phyloP scores from a whole-genome alignment of 2,113 vertebrate species.

The Poeciliopsis turrubarensis region DNA sequence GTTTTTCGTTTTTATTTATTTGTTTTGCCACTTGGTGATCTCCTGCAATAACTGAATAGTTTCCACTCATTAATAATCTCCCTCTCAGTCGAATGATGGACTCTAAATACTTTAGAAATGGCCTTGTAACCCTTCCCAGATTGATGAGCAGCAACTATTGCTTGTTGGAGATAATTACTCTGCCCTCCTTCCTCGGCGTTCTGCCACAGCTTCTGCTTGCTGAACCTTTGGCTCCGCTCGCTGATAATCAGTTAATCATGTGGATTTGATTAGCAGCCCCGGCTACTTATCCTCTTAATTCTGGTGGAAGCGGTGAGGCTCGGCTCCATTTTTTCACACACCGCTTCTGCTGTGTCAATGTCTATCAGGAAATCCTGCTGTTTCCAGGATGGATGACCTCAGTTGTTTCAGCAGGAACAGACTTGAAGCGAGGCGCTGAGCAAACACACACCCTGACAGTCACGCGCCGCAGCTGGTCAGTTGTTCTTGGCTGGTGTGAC shows the following conservation, averaged over 20 bases:
- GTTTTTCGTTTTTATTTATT: too few relatives aligned
- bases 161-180: not conserved
- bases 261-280: not conserved
- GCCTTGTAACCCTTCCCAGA: not conserved
- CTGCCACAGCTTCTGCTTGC: not conserved
- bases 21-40: not conserved
- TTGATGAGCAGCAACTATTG: not conserved
- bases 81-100: not conserved
- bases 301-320: not conserved
- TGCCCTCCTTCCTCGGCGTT: not conserved
- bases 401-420: constrained; percentile 36
- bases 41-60: not conserved
- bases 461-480: constrained; percentile 24
- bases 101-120: not conserved
- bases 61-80: not conserved
- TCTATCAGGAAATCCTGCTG: constrained; percentile 36
- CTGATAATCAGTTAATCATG: not conserved
- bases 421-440: constrained; percentile 19
- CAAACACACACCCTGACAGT: constrained; percentile 28
- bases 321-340: not conserved
- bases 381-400: constrained; percentile 22
- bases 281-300: not conserved
- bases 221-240: not conserved
- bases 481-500: constrained; percentile 15
- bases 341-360: constrained; percentile 1